Conservation (phyloP, 2,113 vertebrate species). For the Egretta garzetta region DNA sequence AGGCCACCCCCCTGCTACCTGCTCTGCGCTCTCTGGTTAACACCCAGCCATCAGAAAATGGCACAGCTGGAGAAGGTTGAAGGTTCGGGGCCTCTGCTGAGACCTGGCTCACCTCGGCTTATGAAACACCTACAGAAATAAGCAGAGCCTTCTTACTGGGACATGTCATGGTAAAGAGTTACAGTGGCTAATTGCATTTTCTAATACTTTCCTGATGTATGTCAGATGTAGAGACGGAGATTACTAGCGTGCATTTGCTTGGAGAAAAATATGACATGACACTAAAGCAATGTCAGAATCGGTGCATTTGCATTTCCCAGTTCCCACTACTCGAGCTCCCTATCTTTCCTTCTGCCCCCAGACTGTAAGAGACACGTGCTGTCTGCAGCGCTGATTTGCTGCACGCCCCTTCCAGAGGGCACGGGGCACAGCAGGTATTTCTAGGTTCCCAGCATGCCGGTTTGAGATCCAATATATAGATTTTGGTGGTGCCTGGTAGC, state of each 20-base stretch:
- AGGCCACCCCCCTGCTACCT: background rate
- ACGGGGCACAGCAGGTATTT: rapidly evolving
- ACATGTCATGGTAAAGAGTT: background rate
- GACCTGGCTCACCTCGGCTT: background rate
- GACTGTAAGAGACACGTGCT: rapidly evolving
- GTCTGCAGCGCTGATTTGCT: background rate
- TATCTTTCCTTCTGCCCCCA: background rate
- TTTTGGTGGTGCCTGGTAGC: background rate
- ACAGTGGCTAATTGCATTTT: background rate
- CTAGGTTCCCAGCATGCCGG: background rate
- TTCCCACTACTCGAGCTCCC: background rate
- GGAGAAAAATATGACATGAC: background rate
- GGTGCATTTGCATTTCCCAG: background rate
- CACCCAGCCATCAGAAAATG: background rate
- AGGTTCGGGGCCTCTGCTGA: background rate
- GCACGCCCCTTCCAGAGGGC: background rate
- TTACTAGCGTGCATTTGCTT: background rate
- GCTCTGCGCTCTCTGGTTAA: background rate
- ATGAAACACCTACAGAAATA: background rate
- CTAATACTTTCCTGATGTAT: background rate
- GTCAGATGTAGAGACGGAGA: background rate
- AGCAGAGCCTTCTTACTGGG: background rate
- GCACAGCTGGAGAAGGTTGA: background rate
- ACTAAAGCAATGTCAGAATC: background rate
- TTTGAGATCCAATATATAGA: background rate